Evolutionary conservation across 2,797 vertebrate species (phyloP).

Genomic region (Squalus acanthias): DNA sequence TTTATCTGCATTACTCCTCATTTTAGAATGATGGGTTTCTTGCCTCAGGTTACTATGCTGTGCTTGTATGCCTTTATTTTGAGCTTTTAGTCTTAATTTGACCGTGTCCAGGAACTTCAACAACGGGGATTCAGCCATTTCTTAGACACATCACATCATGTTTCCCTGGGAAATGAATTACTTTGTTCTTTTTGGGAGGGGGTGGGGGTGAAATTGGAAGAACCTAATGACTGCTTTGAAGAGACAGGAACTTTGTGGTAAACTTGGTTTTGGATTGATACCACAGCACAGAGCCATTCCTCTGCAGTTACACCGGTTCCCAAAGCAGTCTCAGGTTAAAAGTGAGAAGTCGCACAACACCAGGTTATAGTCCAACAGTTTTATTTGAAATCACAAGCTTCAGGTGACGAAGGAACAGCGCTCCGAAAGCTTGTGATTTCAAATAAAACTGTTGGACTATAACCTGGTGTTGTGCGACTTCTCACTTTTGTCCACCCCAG

Average conservation of each 20-base stretch:
- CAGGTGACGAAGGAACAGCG: too few relatives aligned
- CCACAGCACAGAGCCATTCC: neutral
- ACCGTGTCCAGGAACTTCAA: neutral
- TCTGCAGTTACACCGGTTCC: neutral
- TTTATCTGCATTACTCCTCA: neutral
- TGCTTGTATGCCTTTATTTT: conserved; percentile 9
- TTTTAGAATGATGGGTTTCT: conserved; percentile 9
- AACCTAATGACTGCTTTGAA: neutral
- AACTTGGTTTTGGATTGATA: neutral
- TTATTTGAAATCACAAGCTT: too few relatives aligned
- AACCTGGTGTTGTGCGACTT: too few relatives aligned
- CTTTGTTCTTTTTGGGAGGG: neutral
- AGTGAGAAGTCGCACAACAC: too few relatives aligned
- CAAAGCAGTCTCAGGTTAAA: neutral
- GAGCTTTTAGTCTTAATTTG: conserved; percentile 24
- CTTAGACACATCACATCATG: neutral
- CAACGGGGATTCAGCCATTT: neutral
- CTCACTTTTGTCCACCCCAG: too few relatives aligned
- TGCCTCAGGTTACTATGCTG: neutral
- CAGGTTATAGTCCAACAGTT: too few relatives aligned
- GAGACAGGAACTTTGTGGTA: neutral
- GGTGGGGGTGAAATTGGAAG: neutral
- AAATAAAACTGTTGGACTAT: too few relatives aligned
- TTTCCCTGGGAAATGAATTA: neutral
- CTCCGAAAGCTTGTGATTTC: too few relatives aligned